phyloP scores from a whole-genome alignment of 2,113 vertebrate genomes.

The Python bivittatus region DNA sequence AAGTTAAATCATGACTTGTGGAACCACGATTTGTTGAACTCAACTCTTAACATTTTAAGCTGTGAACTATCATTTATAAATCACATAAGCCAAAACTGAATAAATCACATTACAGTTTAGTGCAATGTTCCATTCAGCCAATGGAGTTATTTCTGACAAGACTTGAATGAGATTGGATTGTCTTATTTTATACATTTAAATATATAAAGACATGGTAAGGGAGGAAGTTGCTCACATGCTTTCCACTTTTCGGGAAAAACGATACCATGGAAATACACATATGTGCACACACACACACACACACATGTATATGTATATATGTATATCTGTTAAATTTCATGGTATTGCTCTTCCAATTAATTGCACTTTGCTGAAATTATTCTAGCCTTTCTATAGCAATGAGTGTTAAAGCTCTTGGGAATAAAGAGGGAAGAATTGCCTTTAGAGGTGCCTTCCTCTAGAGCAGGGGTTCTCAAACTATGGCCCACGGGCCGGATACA shows the following conservation, averaged over 20 bases:
- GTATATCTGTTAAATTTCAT: neutral
- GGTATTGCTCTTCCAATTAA: neutral
- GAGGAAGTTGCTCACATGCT: neutral
- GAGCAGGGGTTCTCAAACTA: too few relatives aligned
- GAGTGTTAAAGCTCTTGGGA: constrained; percentile 1
- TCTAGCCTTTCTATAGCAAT: neutral
- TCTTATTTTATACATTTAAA: neutral
- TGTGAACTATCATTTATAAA: neutral
- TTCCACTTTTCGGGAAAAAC: neutral
- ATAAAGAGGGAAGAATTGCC: neutral
- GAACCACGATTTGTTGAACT: neutral
- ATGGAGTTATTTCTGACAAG: neutral
- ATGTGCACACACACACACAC: neutral
- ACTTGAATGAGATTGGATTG: neutral
- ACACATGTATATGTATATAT: too few relatives aligned
- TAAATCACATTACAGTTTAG: neutral
- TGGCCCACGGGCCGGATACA: too few relatives aligned
- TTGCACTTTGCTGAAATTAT: constrained; percentile 18
- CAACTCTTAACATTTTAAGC: neutral
- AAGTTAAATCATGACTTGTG: neutral
- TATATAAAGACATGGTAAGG: neutral
- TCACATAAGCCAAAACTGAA: neutral
- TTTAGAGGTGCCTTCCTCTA: constrained; percentile 9
- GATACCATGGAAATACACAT: neutral
- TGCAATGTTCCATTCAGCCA: neutral